Evolutionary conservation across 2,888 invertebrate species (phyloP).

Genomic region (Habroteleia sp.): DNA sequence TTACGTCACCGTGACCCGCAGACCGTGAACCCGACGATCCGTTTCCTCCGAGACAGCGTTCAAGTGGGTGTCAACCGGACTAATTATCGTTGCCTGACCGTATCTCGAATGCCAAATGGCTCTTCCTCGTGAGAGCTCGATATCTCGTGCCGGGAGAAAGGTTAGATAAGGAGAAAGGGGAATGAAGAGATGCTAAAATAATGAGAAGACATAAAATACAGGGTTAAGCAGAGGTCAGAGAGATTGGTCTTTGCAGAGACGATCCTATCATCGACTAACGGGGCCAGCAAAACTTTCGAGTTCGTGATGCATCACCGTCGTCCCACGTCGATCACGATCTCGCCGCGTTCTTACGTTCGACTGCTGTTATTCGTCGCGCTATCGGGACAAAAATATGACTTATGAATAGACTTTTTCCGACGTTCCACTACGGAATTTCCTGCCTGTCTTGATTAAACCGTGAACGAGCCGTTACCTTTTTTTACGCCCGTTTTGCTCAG

Average conservation of each 20-base stretch:
- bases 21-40: constrained; percentile 66
- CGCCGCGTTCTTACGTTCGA: constrained; percentile 66
- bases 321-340: constrained; percentile 75
- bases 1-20: constrained; percentile 60
- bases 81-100: constrained; percentile 65
- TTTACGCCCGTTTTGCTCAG: constrained; percentile 7
- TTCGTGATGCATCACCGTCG: constrained; percentile 74
- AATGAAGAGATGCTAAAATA: constrained; percentile 66
- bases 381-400: constrained; percentile 61
- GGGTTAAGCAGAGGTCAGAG: constrained; percentile 66
- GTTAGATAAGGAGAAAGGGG: constrained; percentile 63
- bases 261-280: constrained; percentile 79
- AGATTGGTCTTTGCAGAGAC: constrained; percentile 69
- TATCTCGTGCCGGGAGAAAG: constrained; percentile 59
- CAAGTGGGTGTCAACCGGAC: constrained; percentile 65
- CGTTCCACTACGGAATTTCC: constrained; percentile 65
- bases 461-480: constrained; percentile 66
- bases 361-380: constrained; percentile 65
- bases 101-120: constrained; percentile 67
- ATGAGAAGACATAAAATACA: constrained; percentile 66
- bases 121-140: constrained; percentile 61
- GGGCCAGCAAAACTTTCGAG: constrained; percentile 76
- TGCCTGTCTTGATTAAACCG: constrained; percentile 71
- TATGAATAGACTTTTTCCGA: constrained; percentile 60
- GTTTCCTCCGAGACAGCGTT: constrained; percentile 60